Evolutionary conservation across 2,113 vertebrate genomes (phyloP), one percentile per base, ranked within the genome.

Genomic region (Grus americana): DNA sequence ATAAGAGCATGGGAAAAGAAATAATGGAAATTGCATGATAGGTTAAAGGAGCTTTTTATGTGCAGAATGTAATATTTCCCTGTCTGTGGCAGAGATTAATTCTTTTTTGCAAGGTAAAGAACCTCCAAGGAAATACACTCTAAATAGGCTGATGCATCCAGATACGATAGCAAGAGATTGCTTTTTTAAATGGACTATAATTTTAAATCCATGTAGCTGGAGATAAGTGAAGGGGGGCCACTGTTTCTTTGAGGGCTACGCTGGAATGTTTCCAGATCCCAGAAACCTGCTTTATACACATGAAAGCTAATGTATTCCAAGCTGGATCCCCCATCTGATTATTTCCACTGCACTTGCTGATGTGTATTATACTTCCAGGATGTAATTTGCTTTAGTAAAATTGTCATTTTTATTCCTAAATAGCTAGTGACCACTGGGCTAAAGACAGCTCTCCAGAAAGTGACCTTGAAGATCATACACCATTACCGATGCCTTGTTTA

Each of bases 361-460:
- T 86, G 79, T 70, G 59, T 70, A 47, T 90, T 91, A 18, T 16
- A 16, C 85, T 86, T 44, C 38, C 88, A 93, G 63, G 49, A 92
- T 78, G 76, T 54, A 62, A 95, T 95, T 96, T 95, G 52, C 66
- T 95, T 72, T 30, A 72, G 79, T 49, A 65, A 94, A 95, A 93
- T 87, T 82, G 82, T 92, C 67, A 50, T 96, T 97, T 97, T 95
- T 92, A 89, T 94, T 90, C 87, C 79, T 91, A 95, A 95, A 70
- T 78, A 80, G 73, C 79, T 70, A 55, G 34, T 38, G 29, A 88
- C 66, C 63, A 52, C 47, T 11, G 65, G 61, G 88, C 93, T 90
- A 90, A 96, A 93, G 85, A 67, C 76, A 90, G 61, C 66, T 79
- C 66, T 93, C 59, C 75, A 68, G 75, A 54, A 94, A 95, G 66